These are phyloP conservation scores for Rhimphoctona megacephalus DNA, from an alignment of 2,888 invertebrate species.

Conservation along the genomic window DNA sequence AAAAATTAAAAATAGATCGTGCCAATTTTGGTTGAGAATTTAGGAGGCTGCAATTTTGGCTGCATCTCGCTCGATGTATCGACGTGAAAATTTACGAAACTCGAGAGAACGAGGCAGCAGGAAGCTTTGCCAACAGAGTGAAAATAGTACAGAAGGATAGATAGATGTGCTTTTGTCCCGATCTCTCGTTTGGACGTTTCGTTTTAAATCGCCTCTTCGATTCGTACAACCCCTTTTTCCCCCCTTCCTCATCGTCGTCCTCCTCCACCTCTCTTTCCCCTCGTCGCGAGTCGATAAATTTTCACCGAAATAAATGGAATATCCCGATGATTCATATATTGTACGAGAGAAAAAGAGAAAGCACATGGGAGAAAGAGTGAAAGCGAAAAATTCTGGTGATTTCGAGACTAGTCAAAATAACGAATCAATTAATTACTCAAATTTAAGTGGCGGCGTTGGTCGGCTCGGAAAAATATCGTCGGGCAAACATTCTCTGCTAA, in stretches of 20 bases:
- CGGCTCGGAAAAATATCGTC: conserved; percentile 3
- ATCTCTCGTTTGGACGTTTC: conserved; percentile 67
- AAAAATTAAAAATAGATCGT: background rate
- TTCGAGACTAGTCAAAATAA: conserved; percentile 52
- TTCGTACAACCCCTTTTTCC: conserved; percentile 33
- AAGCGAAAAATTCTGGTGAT: conserved; percentile 13
- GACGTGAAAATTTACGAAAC: conserved; percentile 59
- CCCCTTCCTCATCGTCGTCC: conserved; percentile 7
- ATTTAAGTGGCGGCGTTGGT: conserved; percentile 47
- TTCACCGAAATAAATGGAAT: conserved; percentile 68
- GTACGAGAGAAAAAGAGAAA: background rate
- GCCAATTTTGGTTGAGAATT: conserved; percentile 17
- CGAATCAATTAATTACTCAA: conserved; percentile 63
- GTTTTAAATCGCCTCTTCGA: conserved; percentile 68
- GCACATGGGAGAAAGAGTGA: background rate
- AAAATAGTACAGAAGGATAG: conserved; percentile 64
- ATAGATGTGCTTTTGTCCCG: conserved; percentile 69
- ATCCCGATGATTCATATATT: conserved; percentile 69
- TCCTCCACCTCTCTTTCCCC: conserved; percentile 19
- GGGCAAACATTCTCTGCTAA: background rate
- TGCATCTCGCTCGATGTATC: conserved; percentile 46
- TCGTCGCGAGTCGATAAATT: conserved; percentile 69
- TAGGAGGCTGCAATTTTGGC: conserved; percentile 25
- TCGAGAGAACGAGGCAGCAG: conserved; percentile 26
- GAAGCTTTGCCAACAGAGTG: conserved; percentile 54